Base-by-base conservation (phyloP, 2,113 vertebrate species). In the Perca fluviatilis region DNA sequence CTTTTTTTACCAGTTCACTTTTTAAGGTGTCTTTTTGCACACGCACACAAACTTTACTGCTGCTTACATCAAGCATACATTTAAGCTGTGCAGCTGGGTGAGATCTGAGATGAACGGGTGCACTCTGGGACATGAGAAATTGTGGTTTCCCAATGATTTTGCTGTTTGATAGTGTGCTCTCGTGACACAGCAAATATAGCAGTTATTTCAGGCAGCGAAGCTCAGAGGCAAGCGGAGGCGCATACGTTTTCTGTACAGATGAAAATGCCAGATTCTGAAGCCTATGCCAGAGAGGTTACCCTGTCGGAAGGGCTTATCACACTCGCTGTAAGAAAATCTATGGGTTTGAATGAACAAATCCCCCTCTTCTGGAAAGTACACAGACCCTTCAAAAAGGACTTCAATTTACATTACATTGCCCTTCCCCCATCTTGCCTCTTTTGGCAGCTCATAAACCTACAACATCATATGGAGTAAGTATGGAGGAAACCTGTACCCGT, bases 131-230 rank as follows among this genome's bases (percentile, higher is more conserved):
- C 56, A 70, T 47, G 63, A 56, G 47, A 75, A 76, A 65, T 4
- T 4, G 56, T 66, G 49, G 36, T 66, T 79, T 79, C 79, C 76
- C 63, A 49, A 23, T n/a, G 70, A 85, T 85, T 82, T 84, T 47
- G 60, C 80, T 14, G 9, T 83, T 84, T 83, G 62, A 76, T 86
- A 2, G 50, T 49, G 33, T 72, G 30, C 56, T 83, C 75, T 61
- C 11, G 61, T 94, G 92, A 94, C 90, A 79, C 85, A 88, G 89
- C 89, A 86, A 71, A 91, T 88, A 63, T 57, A 36, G 47, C 23
- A 4, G 62, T 62, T 77, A 72, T 79, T 79, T 82, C 63, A 79
- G 63, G 75, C 74, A 25, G 21, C 60, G 11, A 18, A 56, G 63
- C 65, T 79, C 43, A 0, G 40, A 73, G 63, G 70, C 33, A 30